A percentile compares a stretch with the other conserved stretches of the same genome.
Conservation (phyloP, 2,113 vertebrate genomes). For the Mormyrus lacerda region DNA sequence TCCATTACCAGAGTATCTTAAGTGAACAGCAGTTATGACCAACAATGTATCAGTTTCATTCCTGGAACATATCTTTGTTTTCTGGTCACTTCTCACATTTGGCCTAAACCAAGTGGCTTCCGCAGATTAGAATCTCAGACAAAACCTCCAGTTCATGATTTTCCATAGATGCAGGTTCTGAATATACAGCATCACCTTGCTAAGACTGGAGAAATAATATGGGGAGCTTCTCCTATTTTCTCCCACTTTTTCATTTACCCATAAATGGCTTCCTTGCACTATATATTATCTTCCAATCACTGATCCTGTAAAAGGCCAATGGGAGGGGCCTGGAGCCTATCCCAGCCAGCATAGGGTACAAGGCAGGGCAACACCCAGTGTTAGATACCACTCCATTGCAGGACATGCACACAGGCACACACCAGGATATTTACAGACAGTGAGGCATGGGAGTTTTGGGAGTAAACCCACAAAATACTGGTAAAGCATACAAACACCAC, state of each 20-base stretch:
- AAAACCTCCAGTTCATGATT: not conserved
- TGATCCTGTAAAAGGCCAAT: not conserved
- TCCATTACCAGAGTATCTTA: constrained; percentile 26
- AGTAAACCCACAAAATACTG: not conserved
- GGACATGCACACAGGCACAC: not conserved
- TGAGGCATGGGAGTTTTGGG: not conserved
- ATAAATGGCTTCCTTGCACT: not conserved
- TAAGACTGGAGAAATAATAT: not conserved
- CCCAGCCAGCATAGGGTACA: not conserved
- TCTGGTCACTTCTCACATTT: not conserved
- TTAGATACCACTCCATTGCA: not conserved
- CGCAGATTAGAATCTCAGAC: not conserved
- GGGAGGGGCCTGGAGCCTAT: not conserved
- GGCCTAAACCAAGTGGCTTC: not conserved
- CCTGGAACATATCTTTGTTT: constrained; percentile 3
- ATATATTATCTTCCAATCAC: not conserved
- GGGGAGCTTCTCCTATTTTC: not conserved
- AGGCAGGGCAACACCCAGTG: not conserved
- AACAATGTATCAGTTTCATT: constrained; percentile 25
- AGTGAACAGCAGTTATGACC: constrained; percentile 25
- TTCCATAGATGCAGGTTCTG: not conserved
- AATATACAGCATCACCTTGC: not conserved
- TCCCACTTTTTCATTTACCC: not conserved
- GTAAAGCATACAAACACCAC: not conserved
- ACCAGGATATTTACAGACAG: not conserved